phyloP scores from a whole-genome alignment of 2,888 invertebrate genomes.

The Ischnus inquisitorius region DNA sequence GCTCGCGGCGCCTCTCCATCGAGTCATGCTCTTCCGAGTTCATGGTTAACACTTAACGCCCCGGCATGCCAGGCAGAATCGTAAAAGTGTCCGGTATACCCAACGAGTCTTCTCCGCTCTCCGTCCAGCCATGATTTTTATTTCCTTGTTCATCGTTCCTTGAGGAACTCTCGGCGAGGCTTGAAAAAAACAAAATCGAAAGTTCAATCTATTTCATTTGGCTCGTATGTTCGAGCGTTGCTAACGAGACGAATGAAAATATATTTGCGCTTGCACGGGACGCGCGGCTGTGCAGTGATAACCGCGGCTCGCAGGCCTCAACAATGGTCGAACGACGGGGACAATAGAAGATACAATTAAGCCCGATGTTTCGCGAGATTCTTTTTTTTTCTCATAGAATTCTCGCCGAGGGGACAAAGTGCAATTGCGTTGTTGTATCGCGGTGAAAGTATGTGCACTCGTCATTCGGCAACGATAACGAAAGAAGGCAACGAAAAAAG shows the following conservation, averaged over 20 bases:
- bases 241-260: not conserved
- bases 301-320: not conserved
- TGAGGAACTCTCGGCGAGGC: not conserved
- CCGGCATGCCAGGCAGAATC: slow-evolving; percentile 26
- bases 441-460: slow-evolving; percentile 64
- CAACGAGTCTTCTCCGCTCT: slow-evolving; percentile 22
- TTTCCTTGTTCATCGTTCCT: not conserved
- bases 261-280: not conserved
- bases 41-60: slow-evolving; percentile 57
- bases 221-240: not conserved
- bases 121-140: not conserved
- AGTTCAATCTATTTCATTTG: not conserved
- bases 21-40: slow-evolving; percentile 38
- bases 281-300: not conserved
- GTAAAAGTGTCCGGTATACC: slow-evolving; percentile 36
- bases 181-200: not conserved
- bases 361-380: not conserved
- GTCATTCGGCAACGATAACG: slow-evolving; percentile 45
- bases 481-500: slow-evolving; percentile 36
- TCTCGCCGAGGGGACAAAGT: slow-evolving; percentile 29
- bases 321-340: not conserved
- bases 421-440: slow-evolving; percentile 16
- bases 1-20: slow-evolving; percentile 37
- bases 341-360: slow-evolving; percentile 1
- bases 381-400: not conserved